These are phyloP conservation scores for Tetragnatha versicolor DNA, from an alignment of 1,140 invertebrate species.

Conservation along the genomic window DNA sequence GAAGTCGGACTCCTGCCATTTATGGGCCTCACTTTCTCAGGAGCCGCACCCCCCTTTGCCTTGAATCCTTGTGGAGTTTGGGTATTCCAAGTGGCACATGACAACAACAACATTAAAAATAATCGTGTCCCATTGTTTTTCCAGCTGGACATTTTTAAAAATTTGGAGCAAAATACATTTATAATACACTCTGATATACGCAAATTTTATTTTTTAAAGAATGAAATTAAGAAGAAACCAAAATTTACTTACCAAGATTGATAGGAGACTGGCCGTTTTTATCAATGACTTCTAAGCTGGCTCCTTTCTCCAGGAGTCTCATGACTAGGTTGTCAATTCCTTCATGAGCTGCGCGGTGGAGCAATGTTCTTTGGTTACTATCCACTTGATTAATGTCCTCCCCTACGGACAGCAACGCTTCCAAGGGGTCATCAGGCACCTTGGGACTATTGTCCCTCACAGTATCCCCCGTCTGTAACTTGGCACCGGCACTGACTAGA, in stretches of 20 bases:
- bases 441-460: slow-evolving; percentile 40
- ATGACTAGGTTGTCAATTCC: slow-evolving; percentile 73
- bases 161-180: too few relatives aligned
- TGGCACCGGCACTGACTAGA: slow-evolving; percentile 73
- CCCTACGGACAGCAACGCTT: slow-evolving; percentile 55
- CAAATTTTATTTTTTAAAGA: too few relatives aligned
- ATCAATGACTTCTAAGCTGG: slow-evolving; percentile 72
- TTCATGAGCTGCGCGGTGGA: slow-evolving; percentile 79
- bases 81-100: too few relatives aligned
- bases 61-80: too few relatives aligned
- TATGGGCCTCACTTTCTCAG: too few relatives aligned
- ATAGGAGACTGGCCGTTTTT: slow-evolving; percentile 81
- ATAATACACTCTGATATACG: too few relatives aligned
- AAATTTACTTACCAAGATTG: slow-evolving; percentile 68
- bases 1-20: too few relatives aligned
- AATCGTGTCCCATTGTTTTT: too few relatives aligned
- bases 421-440: slow-evolving; percentile 55
- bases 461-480: slow-evolving; percentile 61
- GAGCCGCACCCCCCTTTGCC: too few relatives aligned
- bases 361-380: slow-evolving; percentile 74
- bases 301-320: slow-evolving; percentile 70
- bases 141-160: too few relatives aligned
- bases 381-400: slow-evolving; percentile 61
- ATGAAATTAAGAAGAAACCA: background rate
- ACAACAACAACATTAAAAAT: too few relatives aligned